These are phyloP conservation scores for Myotis yumanensis DNA, from an alignment of 2,113 vertebrate genomes.

Conservation along the genomic window DNA sequence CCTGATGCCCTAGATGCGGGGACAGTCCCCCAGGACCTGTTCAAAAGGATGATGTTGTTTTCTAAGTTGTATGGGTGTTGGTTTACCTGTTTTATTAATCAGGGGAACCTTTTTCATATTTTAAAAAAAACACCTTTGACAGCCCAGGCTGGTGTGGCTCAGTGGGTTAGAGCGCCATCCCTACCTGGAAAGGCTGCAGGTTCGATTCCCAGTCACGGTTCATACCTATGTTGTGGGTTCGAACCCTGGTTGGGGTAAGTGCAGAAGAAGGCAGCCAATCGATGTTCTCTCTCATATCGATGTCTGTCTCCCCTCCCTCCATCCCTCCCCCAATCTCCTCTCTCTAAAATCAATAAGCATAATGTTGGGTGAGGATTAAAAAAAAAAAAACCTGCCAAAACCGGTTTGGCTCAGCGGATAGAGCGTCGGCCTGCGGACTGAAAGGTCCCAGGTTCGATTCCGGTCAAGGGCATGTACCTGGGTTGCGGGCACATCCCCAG, in stretches of 20 bases:
- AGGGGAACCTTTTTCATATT: background rate
- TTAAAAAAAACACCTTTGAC: background rate
- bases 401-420: too few species aligned
- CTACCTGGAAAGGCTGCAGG: background rate
- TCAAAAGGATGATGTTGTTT: background rate
- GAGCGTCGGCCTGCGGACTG: too few species aligned
- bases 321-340: background rate
- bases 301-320: background rate
- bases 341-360: background rate
- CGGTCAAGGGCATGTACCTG: too few species aligned
- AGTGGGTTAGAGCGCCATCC: background rate
- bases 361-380: background rate
- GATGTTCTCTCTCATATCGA: background rate
- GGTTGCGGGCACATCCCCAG: too few species aligned
- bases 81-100: background rate
- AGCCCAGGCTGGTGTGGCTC: background rate
- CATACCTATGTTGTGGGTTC: background rate
- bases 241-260: background rate
- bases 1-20: background rate
- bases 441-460: too few species aligned
- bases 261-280: background rate
- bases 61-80: background rate
- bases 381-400: background rate
- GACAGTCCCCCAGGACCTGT: too few species aligned
- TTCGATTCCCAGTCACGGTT: background rate